Evolutionary conservation across 1,140 invertebrate genomes (phyloP), one percentile per base, ranked within the genome.

Genomic region (Cyrtorhinus lividipennis): DNA sequence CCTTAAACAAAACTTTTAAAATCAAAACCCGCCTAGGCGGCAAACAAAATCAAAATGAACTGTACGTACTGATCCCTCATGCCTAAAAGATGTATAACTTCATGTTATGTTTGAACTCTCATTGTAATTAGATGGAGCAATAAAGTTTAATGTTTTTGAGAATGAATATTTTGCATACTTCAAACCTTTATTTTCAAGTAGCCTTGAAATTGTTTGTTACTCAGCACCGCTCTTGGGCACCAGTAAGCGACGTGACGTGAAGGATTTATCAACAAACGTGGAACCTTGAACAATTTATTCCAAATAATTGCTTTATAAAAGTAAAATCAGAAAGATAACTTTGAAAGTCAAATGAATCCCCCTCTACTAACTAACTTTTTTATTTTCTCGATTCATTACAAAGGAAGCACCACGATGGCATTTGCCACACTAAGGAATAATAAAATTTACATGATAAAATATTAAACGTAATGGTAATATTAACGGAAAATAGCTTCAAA

Each of bases 71-170:
- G 38, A 44, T 10, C 38, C n/a, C n/a, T 44, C n/a, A 44, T 44
- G n/a, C 8, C 38, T 44, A 44, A 44, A 10, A 8, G 38, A 44
- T 44, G 38, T 44, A 38, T 8, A 38, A 5, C 30, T 10, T 53
- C 48, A 12, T 53, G 48, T 53, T 53, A 53, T 22, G 48, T 53
- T 53, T 53, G 48, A 53, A 53, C 20, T 22, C 48, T 53, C 48
- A 53, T 53, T 22, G 48, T 22, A 15, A 15, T 53, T 53, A 38
- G 30, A 38, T 38, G 48, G 48, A 53, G 48, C 48, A 53, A 53
- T 53, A 53, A 53, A 53, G 20, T 53, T 53, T 22, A 53, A 38
- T 15, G 15, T 38, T 38, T 38, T 38, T 38, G n/a, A n/a, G n/a
- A n/a, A n/a, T n/a, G n/a, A n/a, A n/a, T n/a, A n/a, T n/a, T n/a